A percentile compares a stretch with the other conserved stretches of the same genome.
Conservation (phyloP, 2,888 invertebrate genomes). For the Ptychoptera albimana region DNA sequence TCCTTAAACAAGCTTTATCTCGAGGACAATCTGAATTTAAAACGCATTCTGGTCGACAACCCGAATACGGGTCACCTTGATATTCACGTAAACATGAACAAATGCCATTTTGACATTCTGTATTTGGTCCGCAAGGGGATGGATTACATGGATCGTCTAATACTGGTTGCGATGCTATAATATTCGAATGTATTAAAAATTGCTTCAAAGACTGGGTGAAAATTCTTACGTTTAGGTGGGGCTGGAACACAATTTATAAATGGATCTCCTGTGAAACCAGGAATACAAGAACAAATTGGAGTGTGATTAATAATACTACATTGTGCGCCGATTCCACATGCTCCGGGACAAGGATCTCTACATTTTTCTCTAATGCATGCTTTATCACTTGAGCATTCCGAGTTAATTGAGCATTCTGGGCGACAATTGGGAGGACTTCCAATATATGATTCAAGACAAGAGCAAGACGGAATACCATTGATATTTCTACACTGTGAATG, state of each 20-base stretch:
- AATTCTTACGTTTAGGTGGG: slow-evolving; percentile 24
- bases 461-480: slow-evolving; percentile 46
- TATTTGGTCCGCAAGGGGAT: slow-evolving; percentile 37
- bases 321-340: slow-evolving; percentile 56
- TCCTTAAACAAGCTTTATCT: slow-evolving; percentile 47
- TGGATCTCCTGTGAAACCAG: slow-evolving; percentile 60
- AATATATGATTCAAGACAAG: slow-evolving; percentile 50
- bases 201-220: not conserved
- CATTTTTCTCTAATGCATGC: slow-evolving; percentile 59
- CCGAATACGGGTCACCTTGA: slow-evolving; percentile 59
- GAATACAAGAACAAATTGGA: slow-evolving; percentile 48
- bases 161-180: slow-evolving; percentile 14
- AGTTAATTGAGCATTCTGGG: slow-evolving; percentile 55
- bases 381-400: slow-evolving; percentile 51
- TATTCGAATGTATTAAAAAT: not conserved
- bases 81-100: slow-evolving; percentile 59
- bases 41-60: slow-evolving; percentile 64
- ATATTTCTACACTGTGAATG: slow-evolving; percentile 54
- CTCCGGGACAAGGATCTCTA: slow-evolving; percentile 60
- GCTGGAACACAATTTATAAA: slow-evolving; percentile 48
- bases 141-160: slow-evolving; percentile 30
- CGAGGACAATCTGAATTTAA: slow-evolving; percentile 52
- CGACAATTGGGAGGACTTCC: slow-evolving; percentile 64
- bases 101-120: slow-evolving; percentile 36
- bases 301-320: slow-evolving; percentile 58